phyloP scores from a whole-genome alignment of 2,888 invertebrate species.

The Opisthograptis luteolata region DNA sequence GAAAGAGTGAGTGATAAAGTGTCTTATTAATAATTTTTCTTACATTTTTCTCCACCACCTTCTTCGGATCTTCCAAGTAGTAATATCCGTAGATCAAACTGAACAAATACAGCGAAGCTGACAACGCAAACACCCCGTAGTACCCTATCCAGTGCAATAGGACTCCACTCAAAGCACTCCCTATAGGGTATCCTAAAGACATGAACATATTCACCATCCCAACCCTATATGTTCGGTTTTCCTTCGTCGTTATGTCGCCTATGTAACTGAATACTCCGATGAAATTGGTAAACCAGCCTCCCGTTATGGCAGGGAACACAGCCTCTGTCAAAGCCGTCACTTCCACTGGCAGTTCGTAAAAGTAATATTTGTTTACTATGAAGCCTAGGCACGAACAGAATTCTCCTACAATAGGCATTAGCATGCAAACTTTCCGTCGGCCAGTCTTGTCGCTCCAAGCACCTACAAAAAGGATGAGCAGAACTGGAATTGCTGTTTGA shows the following conservation, averaged over 20 bases:
- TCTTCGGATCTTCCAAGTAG: conserved; percentile 87
- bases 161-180: conserved; percentile 93
- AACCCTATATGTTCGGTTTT: conserved; percentile 92
- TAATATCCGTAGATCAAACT: conserved; percentile 89
- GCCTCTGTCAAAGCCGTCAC: conserved; percentile 90
- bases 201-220: conserved; percentile 94
- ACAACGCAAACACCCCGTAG: conserved; percentile 91
- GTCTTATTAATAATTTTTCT: too few species aligned
- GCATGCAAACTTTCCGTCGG: conserved; percentile 90
- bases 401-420: conserved; percentile 92
- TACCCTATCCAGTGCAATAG: conserved; percentile 89
- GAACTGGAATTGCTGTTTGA: conserved; percentile 91
- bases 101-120: conserved; percentile 88
- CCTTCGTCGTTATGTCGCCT: conserved; percentile 91
- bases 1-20: too few species aligned
- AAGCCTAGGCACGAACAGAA: conserved; percentile 90
- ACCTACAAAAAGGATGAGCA: conserved; percentile 92
- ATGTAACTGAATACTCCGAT: conserved; percentile 95
- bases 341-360: conserved; percentile 91
- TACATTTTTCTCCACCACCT: conserved; percentile 39
- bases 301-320: conserved; percentile 91
- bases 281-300: conserved; percentile 94
- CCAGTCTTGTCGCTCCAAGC: conserved; percentile 90
- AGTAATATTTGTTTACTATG: conserved; percentile 91
- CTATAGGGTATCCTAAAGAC: conserved; percentile 93